phyloP scores from a whole-genome alignment of 2,113 vertebrate species.

The Sinocyclocheilus rhinocerous region DNA sequence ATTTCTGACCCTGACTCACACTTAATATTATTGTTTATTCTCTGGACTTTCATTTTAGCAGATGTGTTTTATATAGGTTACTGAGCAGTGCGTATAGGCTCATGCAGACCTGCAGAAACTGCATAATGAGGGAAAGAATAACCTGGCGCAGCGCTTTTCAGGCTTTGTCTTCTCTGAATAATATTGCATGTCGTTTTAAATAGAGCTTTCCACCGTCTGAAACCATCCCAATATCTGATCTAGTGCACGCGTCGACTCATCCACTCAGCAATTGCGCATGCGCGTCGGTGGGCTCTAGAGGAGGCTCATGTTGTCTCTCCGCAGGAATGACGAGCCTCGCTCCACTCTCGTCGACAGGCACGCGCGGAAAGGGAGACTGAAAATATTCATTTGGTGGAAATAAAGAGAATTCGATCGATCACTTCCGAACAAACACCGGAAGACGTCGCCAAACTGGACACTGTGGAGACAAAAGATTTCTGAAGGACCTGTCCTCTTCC shows the following conservation, averaged over 20 bases:
- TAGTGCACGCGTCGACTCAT: constrained; percentile 26
- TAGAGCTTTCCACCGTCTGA: constrained; percentile 23
- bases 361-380: background rate
- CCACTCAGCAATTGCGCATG: constrained; percentile 54
- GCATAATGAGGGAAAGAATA: background rate
- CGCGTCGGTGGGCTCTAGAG: constrained; percentile 48
- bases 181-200: background rate
- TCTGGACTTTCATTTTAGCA: background rate
- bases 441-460: background rate
- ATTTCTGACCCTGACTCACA: background rate
- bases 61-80: background rate
- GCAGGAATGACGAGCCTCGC: constrained; percentile 43
- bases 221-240: constrained; percentile 20
- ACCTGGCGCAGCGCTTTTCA: background rate
- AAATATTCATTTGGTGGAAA: background rate
- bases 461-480: constrained; percentile 14
- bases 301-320: constrained; percentile 35
- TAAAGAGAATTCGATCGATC: background rate
- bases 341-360: constrained; percentile 38
- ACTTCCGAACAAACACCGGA: background rate
- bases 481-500: background rate
- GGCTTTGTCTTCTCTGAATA: background rate
- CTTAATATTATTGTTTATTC: background rate
- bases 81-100: background rate
- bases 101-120: background rate